Conservation (phyloP, 2,113 vertebrate species). For the Calonectris borealis region DNA sequence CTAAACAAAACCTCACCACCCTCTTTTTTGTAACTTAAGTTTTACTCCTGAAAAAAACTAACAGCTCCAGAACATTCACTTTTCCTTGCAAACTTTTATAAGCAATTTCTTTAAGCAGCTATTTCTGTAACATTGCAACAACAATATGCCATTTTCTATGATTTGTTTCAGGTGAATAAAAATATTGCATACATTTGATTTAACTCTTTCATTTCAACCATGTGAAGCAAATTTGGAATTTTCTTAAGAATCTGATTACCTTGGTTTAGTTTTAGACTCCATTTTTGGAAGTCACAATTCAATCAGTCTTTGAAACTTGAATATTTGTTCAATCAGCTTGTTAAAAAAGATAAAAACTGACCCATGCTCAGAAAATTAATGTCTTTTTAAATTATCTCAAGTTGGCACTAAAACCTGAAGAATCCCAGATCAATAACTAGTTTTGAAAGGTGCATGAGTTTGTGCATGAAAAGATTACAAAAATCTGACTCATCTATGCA, state of each 20-base stretch:
- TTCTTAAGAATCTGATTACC: background rate
- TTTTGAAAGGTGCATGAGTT: background rate
- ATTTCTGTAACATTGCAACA: background rate
- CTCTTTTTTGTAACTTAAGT: background rate
- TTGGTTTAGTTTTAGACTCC: background rate
- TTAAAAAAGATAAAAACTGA: background rate
- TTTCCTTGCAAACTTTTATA: background rate
- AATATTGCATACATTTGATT: background rate
- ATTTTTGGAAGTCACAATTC: background rate
- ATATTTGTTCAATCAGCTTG: background rate
- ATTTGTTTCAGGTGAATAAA: background rate
- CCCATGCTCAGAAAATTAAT: background rate
- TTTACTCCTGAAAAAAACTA: background rate
- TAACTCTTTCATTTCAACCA: background rate
- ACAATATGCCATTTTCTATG: background rate
- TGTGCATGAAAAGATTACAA: background rate
- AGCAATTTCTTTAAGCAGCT: background rate
- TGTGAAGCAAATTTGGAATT: background rate
- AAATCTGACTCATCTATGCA: background rate
- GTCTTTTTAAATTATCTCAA: background rate
- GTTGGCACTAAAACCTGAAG: background rate
- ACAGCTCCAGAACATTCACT: background rate
- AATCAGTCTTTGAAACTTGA: background rate
- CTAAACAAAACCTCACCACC: background rate
- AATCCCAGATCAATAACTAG: background rate